These are phyloP conservation scores for Chaetops frenatus DNA, from an alignment of 2,113 vertebrate genomes.

Conservation along the genomic window DNA sequence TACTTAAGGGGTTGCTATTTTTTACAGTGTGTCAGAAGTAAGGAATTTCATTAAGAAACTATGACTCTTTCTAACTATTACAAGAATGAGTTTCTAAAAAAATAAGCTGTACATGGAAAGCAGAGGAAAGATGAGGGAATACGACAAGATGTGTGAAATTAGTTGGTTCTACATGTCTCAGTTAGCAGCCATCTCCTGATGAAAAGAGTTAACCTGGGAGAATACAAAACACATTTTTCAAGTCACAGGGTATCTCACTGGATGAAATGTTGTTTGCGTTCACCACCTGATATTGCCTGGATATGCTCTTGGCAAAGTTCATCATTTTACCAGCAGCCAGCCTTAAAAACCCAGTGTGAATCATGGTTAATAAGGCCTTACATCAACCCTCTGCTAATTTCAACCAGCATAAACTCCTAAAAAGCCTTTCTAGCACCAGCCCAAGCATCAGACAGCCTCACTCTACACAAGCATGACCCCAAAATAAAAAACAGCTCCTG, in stretches of 20 bases:
- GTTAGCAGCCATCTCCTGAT: background rate
- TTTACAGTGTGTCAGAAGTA: slow-evolving; percentile 31
- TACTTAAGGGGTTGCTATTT: slow-evolving; percentile 16
- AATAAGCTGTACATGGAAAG: background rate
- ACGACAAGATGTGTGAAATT: background rate
- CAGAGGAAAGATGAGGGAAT: background rate
- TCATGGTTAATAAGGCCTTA: background rate
- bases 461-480: background rate
- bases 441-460: background rate
- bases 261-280: background rate
- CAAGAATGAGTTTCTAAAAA: background rate
- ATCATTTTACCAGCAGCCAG: background rate
- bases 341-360: background rate
- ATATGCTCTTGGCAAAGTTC: background rate
- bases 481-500: background rate
- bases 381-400: background rate
- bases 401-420: background rate
- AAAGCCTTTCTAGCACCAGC: background rate
- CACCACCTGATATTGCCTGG: background rate
- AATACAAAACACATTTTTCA: background rate
- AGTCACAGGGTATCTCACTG: background rate
- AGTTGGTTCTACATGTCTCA: background rate
- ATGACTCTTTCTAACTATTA: background rate
- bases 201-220: background rate
- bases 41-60: slow-evolving; percentile 50